Evolutionary conservation across 2,888 invertebrate species (phyloP).

Genomic region (Lasius platythorax): DNA sequence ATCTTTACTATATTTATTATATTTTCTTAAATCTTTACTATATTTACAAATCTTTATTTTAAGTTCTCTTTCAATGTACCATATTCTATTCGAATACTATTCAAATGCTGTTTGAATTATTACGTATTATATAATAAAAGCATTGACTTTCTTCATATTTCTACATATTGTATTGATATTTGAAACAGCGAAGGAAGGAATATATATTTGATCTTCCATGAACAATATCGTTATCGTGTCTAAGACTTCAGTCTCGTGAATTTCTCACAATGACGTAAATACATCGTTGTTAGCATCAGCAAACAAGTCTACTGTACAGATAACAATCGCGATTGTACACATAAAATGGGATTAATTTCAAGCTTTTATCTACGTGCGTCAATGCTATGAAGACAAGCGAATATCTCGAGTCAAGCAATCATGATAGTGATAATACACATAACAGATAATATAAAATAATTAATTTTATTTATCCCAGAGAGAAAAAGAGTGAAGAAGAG

Average conservation of each 20-base stretch:
- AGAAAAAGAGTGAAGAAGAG: neutral
- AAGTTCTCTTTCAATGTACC: neutral
- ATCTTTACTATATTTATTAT: too few relatives aligned
- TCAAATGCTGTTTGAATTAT: neutral
- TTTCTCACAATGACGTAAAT: slow-evolving; percentile 68
- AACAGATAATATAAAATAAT: slow-evolving; percentile 39
- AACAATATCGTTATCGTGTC: slow-evolving; percentile 22
- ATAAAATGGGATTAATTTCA: slow-evolving; percentile 75
- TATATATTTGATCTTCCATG: neutral
- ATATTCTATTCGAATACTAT: neutral
- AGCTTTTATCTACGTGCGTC: slow-evolving; percentile 74
- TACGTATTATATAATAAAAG: neutral
- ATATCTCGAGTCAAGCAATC: slow-evolving; percentile 22
- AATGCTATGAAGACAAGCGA: slow-evolving; percentile 50
- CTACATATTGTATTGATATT: neutral
- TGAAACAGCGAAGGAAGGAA: neutral
- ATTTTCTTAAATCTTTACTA: too few relatives aligned
- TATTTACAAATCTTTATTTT: neutral
- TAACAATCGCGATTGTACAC: slow-evolving; percentile 73
- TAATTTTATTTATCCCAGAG: slow-evolving; percentile 37
- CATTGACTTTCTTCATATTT: neutral
- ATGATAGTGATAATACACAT: slow-evolving; percentile 38
- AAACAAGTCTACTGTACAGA: slow-evolving; percentile 71
- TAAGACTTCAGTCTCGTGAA: slow-evolving; percentile 33
- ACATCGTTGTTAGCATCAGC: slow-evolving; percentile 60